Conservation (phyloP, 1,140 invertebrate species). For the Conus ventricosus region DNA sequence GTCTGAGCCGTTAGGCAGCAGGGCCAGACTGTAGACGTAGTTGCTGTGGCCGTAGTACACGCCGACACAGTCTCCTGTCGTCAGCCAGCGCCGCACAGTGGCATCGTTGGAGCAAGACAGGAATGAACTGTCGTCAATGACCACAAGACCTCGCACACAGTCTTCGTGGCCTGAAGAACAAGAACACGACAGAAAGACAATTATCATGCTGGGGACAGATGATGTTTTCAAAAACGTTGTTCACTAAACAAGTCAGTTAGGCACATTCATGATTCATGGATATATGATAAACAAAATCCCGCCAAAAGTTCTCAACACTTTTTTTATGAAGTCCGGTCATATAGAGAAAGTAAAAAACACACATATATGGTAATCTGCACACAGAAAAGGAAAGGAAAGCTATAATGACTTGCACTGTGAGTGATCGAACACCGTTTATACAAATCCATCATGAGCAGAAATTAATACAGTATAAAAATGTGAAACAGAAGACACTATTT, state of each 20-base stretch:
- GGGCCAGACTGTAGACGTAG: constrained; percentile 80
- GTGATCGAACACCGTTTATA: too few relatives aligned
- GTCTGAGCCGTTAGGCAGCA: constrained; percentile 79
- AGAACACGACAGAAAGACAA: not conserved
- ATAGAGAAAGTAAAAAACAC: too few relatives aligned
- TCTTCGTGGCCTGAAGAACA: constrained; percentile 87
- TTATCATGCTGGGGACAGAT: constrained; percentile 10
- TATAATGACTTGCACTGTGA: too few relatives aligned
- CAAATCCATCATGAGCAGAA: too few relatives aligned
- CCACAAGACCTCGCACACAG: constrained; percentile 88
- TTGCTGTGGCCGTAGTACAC: constrained; percentile 87
- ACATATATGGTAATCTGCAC: too few relatives aligned
- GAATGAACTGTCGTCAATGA: constrained; percentile 83
- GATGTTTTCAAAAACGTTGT: not conserved
- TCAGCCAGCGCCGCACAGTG: constrained; percentile 86
- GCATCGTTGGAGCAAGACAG: constrained; percentile 95
- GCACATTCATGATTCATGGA: not conserved
- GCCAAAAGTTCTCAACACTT: too few relatives aligned
- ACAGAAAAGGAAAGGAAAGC: too few relatives aligned
- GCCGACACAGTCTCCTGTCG: constrained; percentile 84
- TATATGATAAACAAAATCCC: not conserved
- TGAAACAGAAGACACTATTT: too few relatives aligned
- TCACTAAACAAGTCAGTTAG: not conserved
- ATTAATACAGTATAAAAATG: too few relatives aligned
- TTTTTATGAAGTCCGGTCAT: too few relatives aligned